phyloP scores from a whole-genome alignment of 2,113 vertebrate species.

The Mixornis gularis region DNA sequence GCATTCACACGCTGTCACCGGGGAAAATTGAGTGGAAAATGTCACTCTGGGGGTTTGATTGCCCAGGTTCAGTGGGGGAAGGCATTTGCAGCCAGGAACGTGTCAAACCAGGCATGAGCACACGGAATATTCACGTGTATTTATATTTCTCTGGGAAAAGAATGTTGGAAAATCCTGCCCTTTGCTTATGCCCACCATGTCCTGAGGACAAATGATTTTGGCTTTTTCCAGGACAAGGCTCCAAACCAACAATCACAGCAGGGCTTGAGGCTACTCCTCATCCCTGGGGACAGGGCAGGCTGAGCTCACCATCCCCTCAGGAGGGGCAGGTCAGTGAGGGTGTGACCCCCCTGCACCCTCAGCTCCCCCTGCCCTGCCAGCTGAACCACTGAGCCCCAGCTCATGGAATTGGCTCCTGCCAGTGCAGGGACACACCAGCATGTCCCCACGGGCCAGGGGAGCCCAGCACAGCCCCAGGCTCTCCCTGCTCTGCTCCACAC shows the following conservation, averaged over 20 bases:
- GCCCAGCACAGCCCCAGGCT: rapidly evolving
- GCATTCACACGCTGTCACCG: rapidly evolving
- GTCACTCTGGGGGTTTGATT: neutral
- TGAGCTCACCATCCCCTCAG: rapidly evolving
- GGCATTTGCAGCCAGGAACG: neutral
- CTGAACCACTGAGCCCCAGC: rapidly evolving
- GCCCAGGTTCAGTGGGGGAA: neutral
- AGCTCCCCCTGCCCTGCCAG: neutral
- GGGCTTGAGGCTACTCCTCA: neutral
- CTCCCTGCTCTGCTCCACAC: neutral
- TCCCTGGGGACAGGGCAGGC: neutral
- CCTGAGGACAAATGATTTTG: neutral
- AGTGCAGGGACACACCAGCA: neutral
- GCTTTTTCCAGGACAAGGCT: neutral
- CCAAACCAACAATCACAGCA: neutral
- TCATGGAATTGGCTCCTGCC: rapidly evolving
- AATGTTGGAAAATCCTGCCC: neutral
- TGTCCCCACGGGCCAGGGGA: rapidly evolving
- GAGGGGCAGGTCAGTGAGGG: neutral
- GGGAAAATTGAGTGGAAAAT: neutral
- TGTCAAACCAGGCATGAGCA: neutral
- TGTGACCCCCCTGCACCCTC: neutral
- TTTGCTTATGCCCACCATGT: neutral
- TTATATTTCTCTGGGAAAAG: neutral
- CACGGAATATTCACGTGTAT: neutral